phyloP scores from a whole-genome alignment of 2,888 invertebrate species.

The Atethmia centrago region DNA sequence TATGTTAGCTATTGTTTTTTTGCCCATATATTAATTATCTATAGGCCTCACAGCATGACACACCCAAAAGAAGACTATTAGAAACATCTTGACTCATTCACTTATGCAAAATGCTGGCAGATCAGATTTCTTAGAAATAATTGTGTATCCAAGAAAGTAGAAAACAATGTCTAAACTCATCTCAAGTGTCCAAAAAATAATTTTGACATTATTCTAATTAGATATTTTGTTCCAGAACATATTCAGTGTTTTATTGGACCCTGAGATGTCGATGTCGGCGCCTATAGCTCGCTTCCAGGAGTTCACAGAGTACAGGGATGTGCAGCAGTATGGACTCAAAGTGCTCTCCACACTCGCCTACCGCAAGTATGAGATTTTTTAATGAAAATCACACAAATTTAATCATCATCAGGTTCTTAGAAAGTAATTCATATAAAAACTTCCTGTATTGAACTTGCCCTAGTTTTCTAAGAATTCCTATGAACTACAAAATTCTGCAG shows the following conservation, averaged over 20 bases:
- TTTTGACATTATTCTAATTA: neutral
- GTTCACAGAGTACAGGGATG: slow-evolving; percentile 93
- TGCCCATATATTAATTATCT: no score
- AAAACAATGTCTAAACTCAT: neutral
- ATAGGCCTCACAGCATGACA: neutral
- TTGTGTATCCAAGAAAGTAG: neutral
- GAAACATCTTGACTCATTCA: neutral
- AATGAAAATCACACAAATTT: neutral
- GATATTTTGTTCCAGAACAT: slow-evolving; percentile 86
- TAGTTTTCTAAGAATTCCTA: no score
- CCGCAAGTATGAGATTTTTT: slow-evolving; percentile 77
- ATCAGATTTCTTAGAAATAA: neutral
- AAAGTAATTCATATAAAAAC: neutral
- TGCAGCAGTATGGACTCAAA: slow-evolving; percentile 93
- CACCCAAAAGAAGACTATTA: neutral
- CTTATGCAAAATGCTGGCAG: neutral
- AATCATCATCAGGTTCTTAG: neutral
- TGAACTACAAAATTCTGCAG: no score
- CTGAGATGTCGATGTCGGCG: slow-evolving; percentile 90
- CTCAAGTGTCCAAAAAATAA: neutral
- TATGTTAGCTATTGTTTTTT: neutral
- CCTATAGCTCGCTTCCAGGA: slow-evolving; percentile 93
- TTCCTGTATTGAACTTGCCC: neutral
- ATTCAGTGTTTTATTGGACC: slow-evolving; percentile 92
- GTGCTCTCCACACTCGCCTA: slow-evolving; percentile 82